Percentiles rank a stretch among this genome's conserved stretches.
Conservation (phyloP, 2,888 invertebrate species). For the Xestia sexstrigata region DNA sequence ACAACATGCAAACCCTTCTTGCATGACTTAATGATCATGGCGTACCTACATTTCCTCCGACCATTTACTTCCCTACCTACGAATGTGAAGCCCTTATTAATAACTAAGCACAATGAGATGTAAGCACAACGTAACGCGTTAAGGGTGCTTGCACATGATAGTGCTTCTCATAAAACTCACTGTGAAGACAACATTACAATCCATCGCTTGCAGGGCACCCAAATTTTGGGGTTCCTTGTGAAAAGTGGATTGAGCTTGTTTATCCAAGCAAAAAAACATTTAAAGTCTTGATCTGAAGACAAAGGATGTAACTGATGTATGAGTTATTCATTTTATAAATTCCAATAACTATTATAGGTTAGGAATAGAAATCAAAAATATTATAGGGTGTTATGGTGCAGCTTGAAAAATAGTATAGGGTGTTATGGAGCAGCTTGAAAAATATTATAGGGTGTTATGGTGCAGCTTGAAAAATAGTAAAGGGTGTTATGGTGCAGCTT, state of each 20-base stretch:
- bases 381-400: too few species aligned
- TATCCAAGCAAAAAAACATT: not conserved
- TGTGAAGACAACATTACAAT: constrained; percentile 72
- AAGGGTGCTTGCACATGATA: constrained; percentile 67
- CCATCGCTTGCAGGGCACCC: constrained; percentile 62
- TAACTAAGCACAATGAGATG: constrained; percentile 52
- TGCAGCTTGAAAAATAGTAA: too few species aligned
- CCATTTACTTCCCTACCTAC: constrained; percentile 27
- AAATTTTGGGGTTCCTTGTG: constrained; percentile 54
- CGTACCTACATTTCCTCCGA: constrained; percentile 6
- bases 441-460: too few species aligned
- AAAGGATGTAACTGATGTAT: too few species aligned
- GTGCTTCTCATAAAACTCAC: constrained; percentile 66
- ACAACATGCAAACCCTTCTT: constrained; percentile 9
- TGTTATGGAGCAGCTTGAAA: too few species aligned
- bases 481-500: too few species aligned
- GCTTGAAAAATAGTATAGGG: too few species aligned
- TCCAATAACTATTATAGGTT: too few species aligned
- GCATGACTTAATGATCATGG: constrained; percentile 36
- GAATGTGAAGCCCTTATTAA: constrained; percentile 55
- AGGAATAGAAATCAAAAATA: too few species aligned
- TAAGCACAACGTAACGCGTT: constrained; percentile 53
- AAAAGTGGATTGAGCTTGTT: not conserved
- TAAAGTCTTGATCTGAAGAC: too few species aligned
- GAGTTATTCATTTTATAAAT: too few species aligned